Evolutionary conservation across 1,140 invertebrate species (phyloP), one percentile per base, ranked within the genome.

Genomic region (Brachionus rotundiformis): DNA sequence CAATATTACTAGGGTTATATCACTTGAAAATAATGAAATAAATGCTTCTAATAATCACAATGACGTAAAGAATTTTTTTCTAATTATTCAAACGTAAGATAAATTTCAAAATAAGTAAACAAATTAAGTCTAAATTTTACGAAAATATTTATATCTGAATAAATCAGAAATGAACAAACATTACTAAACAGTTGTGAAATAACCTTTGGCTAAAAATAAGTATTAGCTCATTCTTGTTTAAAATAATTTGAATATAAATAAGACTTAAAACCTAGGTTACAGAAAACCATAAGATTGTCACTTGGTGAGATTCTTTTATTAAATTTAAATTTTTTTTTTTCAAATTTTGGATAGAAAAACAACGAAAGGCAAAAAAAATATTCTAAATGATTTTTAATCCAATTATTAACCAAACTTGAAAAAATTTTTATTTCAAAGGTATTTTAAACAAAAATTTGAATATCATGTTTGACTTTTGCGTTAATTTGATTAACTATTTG

Each of bases 371-470:
- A 16, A 23, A 2, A 54, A 54, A 49, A 54, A 54, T 54, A 7
- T 54, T 49, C 16, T 7, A 54, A 54, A 8, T 54, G 8, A 19
- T 54, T 19, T 54, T 54, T 54, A 54, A 54, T 54, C 47, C 8
- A 54, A 39, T 39, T 39, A 39, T 39, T 39, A 39, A 39, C 36
- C 13, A 11, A 39, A 39, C 36, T 10, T 1, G 5, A 39, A 39
- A 54, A 54, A 54, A 54, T 19, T 54, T 54, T 54, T 19, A 8
- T 19, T 54, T 19, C n/a, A 54, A 19, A 54, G 47, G 47, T 54
- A 54, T 54, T 54, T 54, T 54, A 54, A 54, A 23, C 47, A 54
- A 54, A 54, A 54, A 54, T 54, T 54, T 54, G 16, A 54, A 54
- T 54, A 54, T 54, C 47, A 54, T 54, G 47, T 54, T 54, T 54